Base-by-base conservation (phyloP, 2,113 vertebrate species). In the Thermophis baileyi region DNA sequence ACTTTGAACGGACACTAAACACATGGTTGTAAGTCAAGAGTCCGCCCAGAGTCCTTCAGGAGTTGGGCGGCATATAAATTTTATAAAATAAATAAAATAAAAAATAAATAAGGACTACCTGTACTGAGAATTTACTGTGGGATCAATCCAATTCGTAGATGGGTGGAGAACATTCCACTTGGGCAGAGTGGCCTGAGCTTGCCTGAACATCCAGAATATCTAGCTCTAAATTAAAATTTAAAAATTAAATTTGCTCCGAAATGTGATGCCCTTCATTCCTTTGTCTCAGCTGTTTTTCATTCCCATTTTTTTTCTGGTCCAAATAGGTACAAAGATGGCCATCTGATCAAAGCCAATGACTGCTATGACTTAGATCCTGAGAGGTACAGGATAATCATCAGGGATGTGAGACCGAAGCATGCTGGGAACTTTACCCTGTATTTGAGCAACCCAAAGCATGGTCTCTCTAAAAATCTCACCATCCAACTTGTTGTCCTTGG, bases 251-350 rank as follows among this genome's bases (percentile, higher is more conserved):
- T 81, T 22, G 35, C 35, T 81, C 18, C 9, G 18, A 81, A 81
- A 81, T 1, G 7, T 44, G 74, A 81, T 57, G 25, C 22, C n/a
- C 1, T 6, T 20, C 1, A 2, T 10, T 40, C 14, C 54, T 14
- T 81, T 0, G 4, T 60, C 20, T 53, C 1, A 30, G 89, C 1
- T 0, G 94, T 9, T 46, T 4, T 91, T 47, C 55, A 30, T 85
- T 93, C 60, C 24, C n/a, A 35, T n/a, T 30, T 35, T 46, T 46
- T 20, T 74, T 12, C 85, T 87, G 87, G 74, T 90, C 51, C 49
- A 91, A 91, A 92, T 95, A 99, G 99, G 98, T 98, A 98, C 95
- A 99, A 99, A 89, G 98, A 99, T n/a, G 98, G 97, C 18, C 96
- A 97, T 87, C 95, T 20, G 57, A 98, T 99, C 95, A 93, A 87